A percentile compares a stretch with the other conserved stretches of the same genome.
Evolutionary conservation across 2,888 invertebrate species (phyloP).

Genomic region (Drosophila buzzatii): DNA sequence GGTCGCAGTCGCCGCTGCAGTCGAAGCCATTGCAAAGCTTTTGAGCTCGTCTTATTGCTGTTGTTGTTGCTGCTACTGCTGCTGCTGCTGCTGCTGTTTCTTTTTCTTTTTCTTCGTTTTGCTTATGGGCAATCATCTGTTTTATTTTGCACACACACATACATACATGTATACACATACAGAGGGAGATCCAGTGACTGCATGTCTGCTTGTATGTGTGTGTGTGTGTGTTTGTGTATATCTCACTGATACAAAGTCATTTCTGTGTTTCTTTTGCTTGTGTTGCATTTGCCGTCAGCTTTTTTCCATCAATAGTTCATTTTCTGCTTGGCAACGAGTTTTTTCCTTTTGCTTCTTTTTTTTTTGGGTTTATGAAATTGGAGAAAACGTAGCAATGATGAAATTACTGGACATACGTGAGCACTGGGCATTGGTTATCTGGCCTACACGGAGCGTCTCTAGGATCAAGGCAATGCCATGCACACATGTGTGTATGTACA

Average conservation of each 20-base stretch:
- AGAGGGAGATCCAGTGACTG: constrained; percentile 22
- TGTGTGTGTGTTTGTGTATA: constrained; percentile 4
- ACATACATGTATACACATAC: no score
- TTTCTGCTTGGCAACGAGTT: constrained; percentile 78
- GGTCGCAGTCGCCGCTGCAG: constrained; percentile 36
- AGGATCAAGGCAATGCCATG: not conserved
- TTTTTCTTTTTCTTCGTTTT: constrained; percentile 56
- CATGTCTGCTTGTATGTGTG: constrained; percentile 24
- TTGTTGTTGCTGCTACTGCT: constrained; percentile 28
- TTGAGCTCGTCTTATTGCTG: constrained; percentile 39
- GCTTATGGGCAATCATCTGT: constrained; percentile 81
- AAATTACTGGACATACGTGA: constrained; percentile 74
- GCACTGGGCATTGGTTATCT: constrained; percentile 24
- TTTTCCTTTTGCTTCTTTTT: constrained; percentile 35
- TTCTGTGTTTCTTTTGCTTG: constrained; percentile 63
- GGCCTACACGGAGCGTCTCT: constrained; percentile 10
- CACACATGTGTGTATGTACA: no score
- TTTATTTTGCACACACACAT: constrained; percentile 71
- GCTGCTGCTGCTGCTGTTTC: constrained; percentile 28
- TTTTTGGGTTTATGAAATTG: constrained; percentile 65
- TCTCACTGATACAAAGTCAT: constrained; percentile 61
- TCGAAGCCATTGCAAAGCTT: constrained; percentile 43
- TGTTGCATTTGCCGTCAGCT: constrained; percentile 73
- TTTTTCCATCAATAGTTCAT: constrained; percentile 76
- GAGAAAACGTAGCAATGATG: constrained; percentile 76